phyloP scores from a whole-genome alignment of 1,140 invertebrate species.

The Drosophila lacteicornis region DNA sequence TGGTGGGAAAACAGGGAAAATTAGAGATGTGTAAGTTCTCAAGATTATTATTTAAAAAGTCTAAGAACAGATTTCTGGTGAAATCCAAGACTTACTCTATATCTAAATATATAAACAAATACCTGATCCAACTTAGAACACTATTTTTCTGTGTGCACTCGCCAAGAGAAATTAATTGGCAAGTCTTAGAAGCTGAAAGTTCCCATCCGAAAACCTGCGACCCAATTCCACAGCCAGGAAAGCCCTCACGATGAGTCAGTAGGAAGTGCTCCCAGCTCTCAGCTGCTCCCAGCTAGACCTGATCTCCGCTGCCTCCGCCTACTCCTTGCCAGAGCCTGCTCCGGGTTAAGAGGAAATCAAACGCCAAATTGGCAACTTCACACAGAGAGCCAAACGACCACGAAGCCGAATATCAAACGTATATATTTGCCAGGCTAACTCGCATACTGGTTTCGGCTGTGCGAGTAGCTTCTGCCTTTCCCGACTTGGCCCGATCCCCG shows the following conservation, averaged over 20 bases:
- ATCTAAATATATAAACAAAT: background rate
- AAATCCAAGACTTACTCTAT: too few species aligned
- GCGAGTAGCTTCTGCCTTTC: constrained; percentile 74
- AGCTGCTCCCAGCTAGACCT: constrained; percentile 9
- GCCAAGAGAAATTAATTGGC: constrained; percentile 16
- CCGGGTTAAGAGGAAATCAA: constrained; percentile 66
- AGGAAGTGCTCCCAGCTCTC: constrained; percentile 2
- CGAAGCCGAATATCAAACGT: constrained; percentile 22
- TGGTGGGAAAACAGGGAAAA: too few species aligned
- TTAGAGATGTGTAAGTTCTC: too few species aligned
- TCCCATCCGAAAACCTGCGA: constrained; percentile 9
- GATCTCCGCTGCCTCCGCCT: constrained; percentile 9
- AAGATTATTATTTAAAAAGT: too few species aligned
- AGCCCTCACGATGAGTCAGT: constrained; percentile 61
- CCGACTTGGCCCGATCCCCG: constrained; percentile 16
- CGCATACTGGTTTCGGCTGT: constrained; percentile 69
- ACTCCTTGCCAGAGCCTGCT: constrained; percentile 15
- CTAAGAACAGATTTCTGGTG: too few species aligned
- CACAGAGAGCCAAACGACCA: constrained; percentile 34
- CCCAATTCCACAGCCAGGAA: constrained; percentile 38
- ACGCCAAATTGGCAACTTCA: constrained; percentile 57
- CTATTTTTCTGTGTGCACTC: background rate
- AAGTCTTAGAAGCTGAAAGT: constrained; percentile 6
- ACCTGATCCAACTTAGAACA: background rate
- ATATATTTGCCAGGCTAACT: constrained; percentile 40